These are phyloP conservation scores for Drosophila sechellia DNA, from an alignment of 1,140 invertebrate genomes.

Conservation along the genomic window DNA sequence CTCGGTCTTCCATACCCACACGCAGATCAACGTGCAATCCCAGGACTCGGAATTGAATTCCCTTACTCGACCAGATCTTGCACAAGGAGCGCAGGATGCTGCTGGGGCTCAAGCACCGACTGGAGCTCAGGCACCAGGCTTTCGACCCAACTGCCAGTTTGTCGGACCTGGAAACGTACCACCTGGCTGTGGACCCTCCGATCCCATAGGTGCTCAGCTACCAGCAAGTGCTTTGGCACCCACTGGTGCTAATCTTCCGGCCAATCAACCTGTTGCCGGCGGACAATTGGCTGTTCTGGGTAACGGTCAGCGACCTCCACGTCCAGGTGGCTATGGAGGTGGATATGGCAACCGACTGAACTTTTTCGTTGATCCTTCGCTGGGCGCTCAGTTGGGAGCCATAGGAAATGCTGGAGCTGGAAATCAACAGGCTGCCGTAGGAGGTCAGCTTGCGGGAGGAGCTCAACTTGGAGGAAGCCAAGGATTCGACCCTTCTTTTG, in stretches of 20 bases:
- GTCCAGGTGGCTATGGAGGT: conserved; percentile 27
- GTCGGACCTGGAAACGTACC: conserved; percentile 27
- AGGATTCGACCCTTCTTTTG: conserved; percentile 41
- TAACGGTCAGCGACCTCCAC: conserved; percentile 30
- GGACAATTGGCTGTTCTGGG: conserved; percentile 44
- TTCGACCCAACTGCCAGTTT: conserved; percentile 38
- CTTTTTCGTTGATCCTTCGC: conserved; percentile 44
- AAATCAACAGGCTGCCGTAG: conserved; percentile 9
- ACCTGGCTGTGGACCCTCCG: conserved; percentile 38
- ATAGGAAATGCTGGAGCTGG: conserved; percentile 6
- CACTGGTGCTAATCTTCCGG: conserved; percentile 30
- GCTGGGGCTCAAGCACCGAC: conserved; percentile 21
- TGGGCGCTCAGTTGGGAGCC: conserved; percentile 38
- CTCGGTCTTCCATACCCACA: conserved; percentile 74
- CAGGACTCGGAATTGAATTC: conserved; percentile 72
- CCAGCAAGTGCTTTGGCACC: conserved; percentile 37
- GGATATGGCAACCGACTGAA: conserved; percentile 32
- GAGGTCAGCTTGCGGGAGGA: conserved; percentile 28
- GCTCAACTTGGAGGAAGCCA: conserved; percentile 24
- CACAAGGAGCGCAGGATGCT: conserved; percentile 20
- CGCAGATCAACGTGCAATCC: conserved; percentile 73
- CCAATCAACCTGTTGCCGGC: conserved; percentile 30
- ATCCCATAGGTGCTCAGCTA: conserved; percentile 44
- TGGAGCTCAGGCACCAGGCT: conserved; percentile 18
- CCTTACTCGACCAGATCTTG: conserved; percentile 30